phyloP scores from a whole-genome alignment of 1,140 invertebrate species.

The Danaus melanippus region DNA sequence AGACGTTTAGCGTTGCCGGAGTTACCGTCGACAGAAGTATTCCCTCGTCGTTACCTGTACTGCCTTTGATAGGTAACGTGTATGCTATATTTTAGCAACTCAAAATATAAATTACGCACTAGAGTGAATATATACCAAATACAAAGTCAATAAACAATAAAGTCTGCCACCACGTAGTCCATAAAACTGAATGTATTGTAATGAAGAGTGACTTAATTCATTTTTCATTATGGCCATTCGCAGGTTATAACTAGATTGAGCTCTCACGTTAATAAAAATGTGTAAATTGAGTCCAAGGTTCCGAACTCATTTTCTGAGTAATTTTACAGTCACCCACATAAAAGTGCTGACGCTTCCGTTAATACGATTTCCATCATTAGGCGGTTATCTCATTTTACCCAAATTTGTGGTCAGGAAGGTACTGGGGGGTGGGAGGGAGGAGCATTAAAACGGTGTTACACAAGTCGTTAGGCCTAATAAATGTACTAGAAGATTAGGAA shows the following conservation, averaged over 20 bases:
- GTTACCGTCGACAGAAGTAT: no score
- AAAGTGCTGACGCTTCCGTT: constrained; percentile 20
- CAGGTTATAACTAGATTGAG: no score
- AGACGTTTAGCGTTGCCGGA: no score
- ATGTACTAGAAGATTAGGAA: constrained; percentile 18
- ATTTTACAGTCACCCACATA: constrained; percentile 21
- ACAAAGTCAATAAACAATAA: no score
- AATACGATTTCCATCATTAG: constrained; percentile 21
- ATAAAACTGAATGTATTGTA: constrained; percentile 5
- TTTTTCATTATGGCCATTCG: no score
- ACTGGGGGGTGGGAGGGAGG: constrained; percentile 1
- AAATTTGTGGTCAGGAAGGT: constrained; percentile 18
- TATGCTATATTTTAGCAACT: no score
- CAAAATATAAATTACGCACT: no score
- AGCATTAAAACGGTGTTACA: constrained; percentile 21
- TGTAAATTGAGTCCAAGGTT: constrained; percentile 4
- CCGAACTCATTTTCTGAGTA: constrained; percentile 18
- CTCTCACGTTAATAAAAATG: no score
- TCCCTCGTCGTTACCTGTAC: no score
- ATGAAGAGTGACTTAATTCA: constrained; percentile 10
- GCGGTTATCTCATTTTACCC: constrained; percentile 23
- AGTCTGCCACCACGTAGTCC: no score
- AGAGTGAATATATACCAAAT: no score
- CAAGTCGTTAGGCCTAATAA: constrained; percentile 22
- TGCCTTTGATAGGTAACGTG: no score